These are phyloP conservation scores for Colossoma macropomum DNA, from an alignment of 2,113 vertebrate species.

Conservation along the genomic window DNA sequence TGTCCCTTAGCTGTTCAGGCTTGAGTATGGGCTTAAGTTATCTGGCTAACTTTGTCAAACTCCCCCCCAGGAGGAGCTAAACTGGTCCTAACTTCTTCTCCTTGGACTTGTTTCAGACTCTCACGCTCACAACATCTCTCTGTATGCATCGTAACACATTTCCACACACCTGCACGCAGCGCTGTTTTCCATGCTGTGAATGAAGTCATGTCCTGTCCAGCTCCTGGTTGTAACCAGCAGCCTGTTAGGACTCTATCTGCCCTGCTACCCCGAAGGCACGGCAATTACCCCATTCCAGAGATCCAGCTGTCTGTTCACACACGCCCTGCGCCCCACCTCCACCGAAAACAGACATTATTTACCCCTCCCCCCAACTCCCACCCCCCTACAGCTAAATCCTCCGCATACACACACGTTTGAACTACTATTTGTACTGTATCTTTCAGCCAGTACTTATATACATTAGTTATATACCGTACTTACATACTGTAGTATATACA, in stretches of 20 bases:
- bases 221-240: constrained; percentile 41
- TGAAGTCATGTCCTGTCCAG: constrained; percentile 4
- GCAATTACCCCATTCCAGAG: constrained; percentile 58
- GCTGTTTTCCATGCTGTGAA: constrained; percentile 14
- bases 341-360: constrained; percentile 10
- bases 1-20: no score
- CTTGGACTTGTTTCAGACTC: constrained; percentile 32
- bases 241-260: constrained; percentile 45
- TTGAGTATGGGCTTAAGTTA: no score
- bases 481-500: no score
- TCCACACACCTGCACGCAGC: constrained; percentile 16
- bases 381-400: neutral
- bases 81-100: neutral
- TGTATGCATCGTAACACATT: neutral
- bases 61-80: neutral
- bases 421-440: neutral
- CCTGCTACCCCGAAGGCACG: constrained; percentile 45
- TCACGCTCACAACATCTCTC: neutral
- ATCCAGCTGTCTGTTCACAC: constrained; percentile 54
- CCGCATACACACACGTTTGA: neutral
- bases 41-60: no score
- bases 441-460: neutral
- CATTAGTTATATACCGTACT: neutral
- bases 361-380: neutral
- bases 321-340: constrained; percentile 28